Evolutionary conservation across 2,888 invertebrate genomes (phyloP).

Genomic region (Leucozona laternaria): DNA sequence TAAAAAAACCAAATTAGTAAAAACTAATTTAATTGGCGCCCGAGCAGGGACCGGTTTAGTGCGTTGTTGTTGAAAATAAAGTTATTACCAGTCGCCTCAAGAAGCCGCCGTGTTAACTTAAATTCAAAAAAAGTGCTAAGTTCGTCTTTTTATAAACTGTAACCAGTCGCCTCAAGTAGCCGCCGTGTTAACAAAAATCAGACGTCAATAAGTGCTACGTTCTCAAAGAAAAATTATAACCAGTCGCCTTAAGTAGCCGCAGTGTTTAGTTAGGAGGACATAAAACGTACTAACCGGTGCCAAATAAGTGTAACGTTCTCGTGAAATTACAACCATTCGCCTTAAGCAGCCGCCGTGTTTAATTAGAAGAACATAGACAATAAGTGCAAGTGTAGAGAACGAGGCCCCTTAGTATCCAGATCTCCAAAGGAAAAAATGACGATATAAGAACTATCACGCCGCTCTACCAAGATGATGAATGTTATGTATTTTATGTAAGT

Average conservation of each 20-base stretch:
- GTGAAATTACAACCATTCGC: neutral
- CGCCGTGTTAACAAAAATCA: neutral
- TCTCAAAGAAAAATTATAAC: neutral
- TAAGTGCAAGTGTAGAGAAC: conserved; percentile 6
- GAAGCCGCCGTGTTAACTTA: neutral
- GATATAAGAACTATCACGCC: neutral
- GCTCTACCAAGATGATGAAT: too few species aligned
- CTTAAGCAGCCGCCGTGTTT: neutral
- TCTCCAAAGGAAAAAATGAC: neutral
- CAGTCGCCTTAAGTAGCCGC: neutral
- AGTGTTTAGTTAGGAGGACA: neutral
- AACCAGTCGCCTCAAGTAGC: conserved; percentile 3
- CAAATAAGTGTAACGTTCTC: neutral
- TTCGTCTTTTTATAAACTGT: too few species aligned
- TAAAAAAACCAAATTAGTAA: neutral
- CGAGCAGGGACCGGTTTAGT: neutral
- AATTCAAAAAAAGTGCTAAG: neutral
- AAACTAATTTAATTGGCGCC: conserved; percentile 3
- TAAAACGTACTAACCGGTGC: neutral
- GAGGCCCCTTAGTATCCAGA: neutral
- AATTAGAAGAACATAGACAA: neutral
- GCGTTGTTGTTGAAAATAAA: neutral
- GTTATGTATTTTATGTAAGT: too few species aligned
- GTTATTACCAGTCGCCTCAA: neutral
- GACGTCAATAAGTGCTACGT: neutral